Conservation (phyloP, 92 coral and sea anemone genomes). For the Palythoa grandis region DNA sequence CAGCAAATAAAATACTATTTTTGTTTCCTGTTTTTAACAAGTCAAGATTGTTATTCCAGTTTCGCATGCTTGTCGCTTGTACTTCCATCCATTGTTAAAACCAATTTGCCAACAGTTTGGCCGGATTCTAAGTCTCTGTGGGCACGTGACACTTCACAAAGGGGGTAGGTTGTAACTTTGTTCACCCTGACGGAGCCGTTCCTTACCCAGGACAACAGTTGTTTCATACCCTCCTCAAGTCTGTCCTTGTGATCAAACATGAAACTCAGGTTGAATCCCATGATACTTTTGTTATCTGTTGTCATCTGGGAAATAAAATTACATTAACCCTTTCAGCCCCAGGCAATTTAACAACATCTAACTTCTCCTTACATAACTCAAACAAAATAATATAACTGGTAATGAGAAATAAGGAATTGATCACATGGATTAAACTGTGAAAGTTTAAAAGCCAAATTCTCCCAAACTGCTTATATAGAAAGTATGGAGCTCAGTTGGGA, state of each 20-base stretch:
- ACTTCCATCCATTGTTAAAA: constrained; percentile 75
- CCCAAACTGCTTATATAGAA: no score
- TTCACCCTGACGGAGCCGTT: constrained; percentile 76
- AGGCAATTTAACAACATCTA: no score
- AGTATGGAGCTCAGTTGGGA: no score
- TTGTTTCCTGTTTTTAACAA: no score
- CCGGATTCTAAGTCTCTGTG: constrained; percentile 95
- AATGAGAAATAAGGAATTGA: no score
- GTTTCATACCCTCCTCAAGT: constrained; percentile 81
- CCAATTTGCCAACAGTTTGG: constrained; percentile 92
- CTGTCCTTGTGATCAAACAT: constrained; percentile 77
- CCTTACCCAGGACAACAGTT: constrained; percentile 82
- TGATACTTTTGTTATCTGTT: constrained; percentile 78
- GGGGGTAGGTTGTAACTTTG: constrained; percentile 85
- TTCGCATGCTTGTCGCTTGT: not conserved
- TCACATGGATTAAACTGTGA: no score
- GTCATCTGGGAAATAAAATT: constrained; percentile 70
- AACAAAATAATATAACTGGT: no score
- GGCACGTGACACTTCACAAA: constrained; percentile 80
- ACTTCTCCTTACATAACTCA: no score
- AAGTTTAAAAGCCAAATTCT: no score
- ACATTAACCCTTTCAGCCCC: no score
- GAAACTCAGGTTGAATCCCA: constrained; percentile 96
- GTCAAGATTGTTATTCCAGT: not conserved
- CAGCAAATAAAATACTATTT: no score